phyloP scores from a whole-genome alignment of 2,113 vertebrate species.

The Alectura lathami region DNA sequence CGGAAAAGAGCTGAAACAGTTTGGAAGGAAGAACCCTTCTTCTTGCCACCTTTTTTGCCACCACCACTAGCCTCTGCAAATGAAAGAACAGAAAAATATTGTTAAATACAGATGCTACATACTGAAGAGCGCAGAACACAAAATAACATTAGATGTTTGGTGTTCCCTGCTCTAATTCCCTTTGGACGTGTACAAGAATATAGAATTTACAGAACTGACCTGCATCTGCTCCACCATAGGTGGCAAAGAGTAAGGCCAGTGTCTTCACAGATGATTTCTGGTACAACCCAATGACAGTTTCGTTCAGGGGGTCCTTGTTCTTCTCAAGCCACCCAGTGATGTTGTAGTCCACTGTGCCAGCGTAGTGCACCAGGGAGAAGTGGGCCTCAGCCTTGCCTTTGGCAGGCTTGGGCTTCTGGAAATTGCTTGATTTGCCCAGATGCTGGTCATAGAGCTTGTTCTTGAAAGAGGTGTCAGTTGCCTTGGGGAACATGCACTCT shows the following conservation, averaged over 20 bases:
- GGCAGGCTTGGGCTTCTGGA: slow-evolving; percentile 85
- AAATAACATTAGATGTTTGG: not conserved
- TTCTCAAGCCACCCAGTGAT: not conserved
- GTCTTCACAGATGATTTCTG: not conserved
- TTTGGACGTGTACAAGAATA: not conserved
- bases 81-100: not conserved
- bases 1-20: slow-evolving; percentile 90
- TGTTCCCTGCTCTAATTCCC: not conserved
- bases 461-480: slow-evolving; percentile 83
- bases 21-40: slow-evolving; percentile 93
- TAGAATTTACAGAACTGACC: not conserved
- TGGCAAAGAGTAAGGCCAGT: not conserved
- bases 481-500: slow-evolving; percentile 90
- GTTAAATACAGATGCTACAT: not conserved
- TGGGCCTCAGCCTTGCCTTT: slow-evolving; percentile 83
- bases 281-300: not conserved
- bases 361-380: slow-evolving; percentile 82
- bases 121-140: not conserved
- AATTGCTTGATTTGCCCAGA: slow-evolving; percentile 82
- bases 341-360: slow-evolving; percentile 76
- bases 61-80: slow-evolving; percentile 6
- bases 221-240: not conserved
- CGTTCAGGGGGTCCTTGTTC: not conserved
- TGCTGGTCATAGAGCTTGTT: slow-evolving; percentile 88
- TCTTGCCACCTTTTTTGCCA: slow-evolving; percentile 85